These are phyloP conservation scores for Caenorhabditis sp. DNA, from an alignment of 2,888 invertebrate genomes.

Conservation along the genomic window DNA sequence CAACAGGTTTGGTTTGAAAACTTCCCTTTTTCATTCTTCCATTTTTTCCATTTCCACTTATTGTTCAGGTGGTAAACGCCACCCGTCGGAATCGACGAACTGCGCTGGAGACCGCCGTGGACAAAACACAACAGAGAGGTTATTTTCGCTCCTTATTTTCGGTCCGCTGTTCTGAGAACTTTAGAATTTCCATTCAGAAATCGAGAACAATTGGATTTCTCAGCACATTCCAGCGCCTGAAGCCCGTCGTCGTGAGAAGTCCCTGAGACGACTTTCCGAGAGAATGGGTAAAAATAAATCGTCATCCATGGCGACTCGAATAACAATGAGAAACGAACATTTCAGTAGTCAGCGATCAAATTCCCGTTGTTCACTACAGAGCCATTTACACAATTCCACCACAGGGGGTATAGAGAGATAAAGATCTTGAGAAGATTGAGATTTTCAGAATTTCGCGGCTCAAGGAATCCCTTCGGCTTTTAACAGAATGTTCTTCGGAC, in stretches of 20 bases:
- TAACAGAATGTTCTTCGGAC: conserved; percentile 65
- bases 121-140: conserved; percentile 61
- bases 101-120: conserved; percentile 49
- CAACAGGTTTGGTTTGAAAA: conserved; percentile 42
- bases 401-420: conserved; percentile 43
- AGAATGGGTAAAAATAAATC: conserved; percentile 48
- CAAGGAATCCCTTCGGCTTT: conserved; percentile 57
- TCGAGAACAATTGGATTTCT: conserved; percentile 62
- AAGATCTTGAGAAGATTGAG: conserved; percentile 16
- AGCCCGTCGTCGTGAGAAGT: conserved; percentile 36
- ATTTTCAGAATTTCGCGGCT: conserved; percentile 59
- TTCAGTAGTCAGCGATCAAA: conserved; percentile 49
- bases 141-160: no score
- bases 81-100: conserved; percentile 52
- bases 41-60: background rate
- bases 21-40: no score
- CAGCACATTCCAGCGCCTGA: conserved; percentile 60
- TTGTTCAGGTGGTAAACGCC: conserved; percentile 61
- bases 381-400: conserved; percentile 54
- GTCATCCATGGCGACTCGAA: no score
- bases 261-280: conserved; percentile 55
- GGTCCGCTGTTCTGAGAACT: conserved; percentile 9
- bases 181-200: conserved; percentile 35
- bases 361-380: conserved; percentile 46
- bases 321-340: no score